Percentiles rank a stretch among this genome's conserved stretches.
phyloP scores from a whole-genome alignment of 2,797 vertebrate genomes.

The Varecia variegata region DNA sequence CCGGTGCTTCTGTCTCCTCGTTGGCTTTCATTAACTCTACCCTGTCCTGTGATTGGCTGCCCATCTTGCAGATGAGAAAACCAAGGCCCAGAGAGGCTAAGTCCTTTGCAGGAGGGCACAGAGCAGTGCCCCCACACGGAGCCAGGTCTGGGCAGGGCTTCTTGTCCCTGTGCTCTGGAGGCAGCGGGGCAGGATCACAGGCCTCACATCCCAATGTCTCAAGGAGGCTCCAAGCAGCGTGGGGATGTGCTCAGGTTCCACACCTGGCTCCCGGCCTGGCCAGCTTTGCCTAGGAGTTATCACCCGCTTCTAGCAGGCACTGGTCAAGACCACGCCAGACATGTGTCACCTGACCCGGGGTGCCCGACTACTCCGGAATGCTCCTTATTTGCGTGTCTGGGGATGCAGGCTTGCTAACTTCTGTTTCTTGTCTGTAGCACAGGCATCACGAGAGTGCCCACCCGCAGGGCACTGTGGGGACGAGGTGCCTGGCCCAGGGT shows the following conservation, averaged over 20 bases:
- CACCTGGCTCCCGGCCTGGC: fast-evolving
- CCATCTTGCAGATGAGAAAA: background rate
- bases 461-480: fast-evolving
- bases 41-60: background rate
- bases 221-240: background rate
- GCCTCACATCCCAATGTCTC: fast-evolving
- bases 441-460: fast-evolving
- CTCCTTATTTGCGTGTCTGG: fast-evolving
- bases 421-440: too few species aligned
- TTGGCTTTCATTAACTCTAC: background rate
- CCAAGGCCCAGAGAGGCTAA: background rate
- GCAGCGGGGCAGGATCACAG: background rate
- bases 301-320: background rate
- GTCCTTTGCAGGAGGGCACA: fast-evolving
- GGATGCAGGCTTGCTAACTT: fast-evolving
- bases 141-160: background rate
- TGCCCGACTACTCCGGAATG: fast-evolving
- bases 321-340: fast-evolving
- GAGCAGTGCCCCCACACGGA: fast-evolving
- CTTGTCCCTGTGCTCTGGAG: too few species aligned
- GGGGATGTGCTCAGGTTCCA: fast-evolving
- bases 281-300: background rate
- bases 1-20: fast-evolving
- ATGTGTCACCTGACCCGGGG: fast-evolving
- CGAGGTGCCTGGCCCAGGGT: fast-evolving